A percentile compares a stretch with the other conserved stretches of the same genome.
Conservation (phyloP, 23 tunicate species). For the Oikopleura vanhoeffeni region DNA sequence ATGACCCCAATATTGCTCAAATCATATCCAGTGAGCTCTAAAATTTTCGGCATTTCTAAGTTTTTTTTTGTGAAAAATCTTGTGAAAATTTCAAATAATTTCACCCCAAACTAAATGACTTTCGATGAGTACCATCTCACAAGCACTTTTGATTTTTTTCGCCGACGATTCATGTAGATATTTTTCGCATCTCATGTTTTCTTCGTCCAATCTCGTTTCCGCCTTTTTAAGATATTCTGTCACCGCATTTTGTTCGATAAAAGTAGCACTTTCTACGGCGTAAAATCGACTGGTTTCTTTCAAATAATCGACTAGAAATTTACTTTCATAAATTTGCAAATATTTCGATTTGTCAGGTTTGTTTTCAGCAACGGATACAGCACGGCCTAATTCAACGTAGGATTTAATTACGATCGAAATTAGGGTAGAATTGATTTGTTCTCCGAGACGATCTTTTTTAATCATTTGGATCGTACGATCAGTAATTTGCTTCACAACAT, state of each 20-base stretch:
- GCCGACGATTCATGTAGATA: conserved; percentile 79
- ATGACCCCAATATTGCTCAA: too few species aligned
- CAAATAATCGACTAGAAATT: conserved; percentile 42
- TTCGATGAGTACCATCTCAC: conserved; percentile 70
- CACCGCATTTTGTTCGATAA: conserved; percentile 77
- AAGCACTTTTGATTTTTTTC: conserved; percentile 31
- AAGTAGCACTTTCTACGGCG: conserved; percentile 54
- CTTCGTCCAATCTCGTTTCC: conserved; percentile 66
- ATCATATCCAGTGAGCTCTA: too few species aligned
- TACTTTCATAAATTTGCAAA: conserved; percentile 47
- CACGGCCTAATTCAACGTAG: conserved; percentile 22
- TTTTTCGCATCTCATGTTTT: conserved; percentile 38
- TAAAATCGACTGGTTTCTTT: conserved; percentile 65
- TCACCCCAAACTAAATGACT: too few species aligned
- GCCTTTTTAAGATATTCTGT: conserved; percentile 99
- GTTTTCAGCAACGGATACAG: conserved; percentile 13
- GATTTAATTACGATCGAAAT: conserved; percentile 61
- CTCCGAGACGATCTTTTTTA: conserved; percentile 83
- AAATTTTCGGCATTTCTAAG: too few species aligned
- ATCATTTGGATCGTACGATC: conserved; percentile 68
- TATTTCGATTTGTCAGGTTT: conserved; percentile 2
- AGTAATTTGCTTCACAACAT: conserved; percentile 50
- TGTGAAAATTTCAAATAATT: too few species aligned
- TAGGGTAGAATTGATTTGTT: conserved; percentile 65
- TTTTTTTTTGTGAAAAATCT: too few species aligned